Base-by-base conservation (phyloP, 2,888 invertebrate genomes). In the Pachycephus smyrnensis region DNA sequence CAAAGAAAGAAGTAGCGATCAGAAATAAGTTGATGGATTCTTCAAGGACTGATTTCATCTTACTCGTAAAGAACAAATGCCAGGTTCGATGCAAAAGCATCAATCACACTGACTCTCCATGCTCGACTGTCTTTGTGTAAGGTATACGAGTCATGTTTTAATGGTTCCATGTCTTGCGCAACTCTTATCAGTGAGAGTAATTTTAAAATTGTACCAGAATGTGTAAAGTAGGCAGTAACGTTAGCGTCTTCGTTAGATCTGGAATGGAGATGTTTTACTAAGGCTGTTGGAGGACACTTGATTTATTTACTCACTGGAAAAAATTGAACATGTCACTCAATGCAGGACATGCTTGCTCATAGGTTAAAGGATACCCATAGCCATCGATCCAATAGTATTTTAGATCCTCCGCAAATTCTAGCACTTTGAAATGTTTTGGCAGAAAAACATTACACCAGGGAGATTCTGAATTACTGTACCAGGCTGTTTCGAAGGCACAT, bases 401-500 rank as follows among this genome's bases (percentile, higher is more conserved):
- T 76, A 97, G 90, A 89, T 97, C 97, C 87, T 95, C 94, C 40
- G 93, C 93, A 89, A 95, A 97, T 91, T 97, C 97, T 78, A 97
- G 85, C 88, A 94, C 94, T 90, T 93, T 91, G 4, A 95, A 92
- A 83, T 94, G 94, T 6, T 94, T 91, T 79, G 92, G 87, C 82
- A 95, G 93, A 88, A 97, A 95, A 55, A 94, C 92, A 82, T 93
- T 93, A 92, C 97, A 97, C 97, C 97, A 97, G 0, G 97, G 95
- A 11, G 97, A 97, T 69, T 89, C 86, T 40, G 88, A 87, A 80
- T 92, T 91, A 83, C 94, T 94, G 80, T 94, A 93, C 96, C 96
- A 96, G n/a, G 97, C 95, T 6, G 96, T 96, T 92, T 97, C 97
- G 91, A 95, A 97, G 0, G 94, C 95, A 91, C 97, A 97, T 68